Evolutionary conservation across 1,140 invertebrate species (phyloP), one percentile per base, ranked within the genome.

Genomic region (Harpegnathos saltator): DNA sequence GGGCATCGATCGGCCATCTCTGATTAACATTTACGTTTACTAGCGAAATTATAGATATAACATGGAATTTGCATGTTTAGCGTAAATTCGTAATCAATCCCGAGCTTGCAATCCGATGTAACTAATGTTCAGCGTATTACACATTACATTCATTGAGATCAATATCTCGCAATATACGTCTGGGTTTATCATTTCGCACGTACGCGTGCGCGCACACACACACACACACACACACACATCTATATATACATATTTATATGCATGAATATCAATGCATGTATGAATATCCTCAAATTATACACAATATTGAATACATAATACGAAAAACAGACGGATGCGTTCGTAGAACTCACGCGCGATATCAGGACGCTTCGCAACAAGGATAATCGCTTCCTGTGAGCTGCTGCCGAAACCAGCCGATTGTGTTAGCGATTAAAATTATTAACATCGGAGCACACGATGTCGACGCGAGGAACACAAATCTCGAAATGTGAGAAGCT

Each of bases 21-120:
- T 52, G 48, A 54, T 77, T 77, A 44, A 77, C 29, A 38, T 77
- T 77, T 54, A 54, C 17, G n/a, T n/a, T n/a, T n/a, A 22, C 48
- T 33, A 66, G 66, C 50, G 44, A 56, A 66, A 77, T 66, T 77
- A 56, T 24, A 5, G 19, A 66, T 22, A 3, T n/a, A 66, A 54
- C 74, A 66, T 77, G 38, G n/a, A 44, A 63, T 66, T 77, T 77
- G 26, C 44, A 54, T 77, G 48, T 66, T 66, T 66, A 66, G 48
- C 9, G 50, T 56, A 77, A 77, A 65, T 65, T 66, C 29, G 19
- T 65, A 48, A 65, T 48, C 63, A 65, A 65, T 48, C 63, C 48
- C 63, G 22, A 24, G 12, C 61, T 77, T 54, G n/a, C 1, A 54
- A 54, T 38, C 54, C 15, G 22, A 56, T 54, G 29, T 56, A 66